Conservation (phyloP, 2,113 vertebrate genomes). For the Pomatorhinus ruficollis region DNA sequence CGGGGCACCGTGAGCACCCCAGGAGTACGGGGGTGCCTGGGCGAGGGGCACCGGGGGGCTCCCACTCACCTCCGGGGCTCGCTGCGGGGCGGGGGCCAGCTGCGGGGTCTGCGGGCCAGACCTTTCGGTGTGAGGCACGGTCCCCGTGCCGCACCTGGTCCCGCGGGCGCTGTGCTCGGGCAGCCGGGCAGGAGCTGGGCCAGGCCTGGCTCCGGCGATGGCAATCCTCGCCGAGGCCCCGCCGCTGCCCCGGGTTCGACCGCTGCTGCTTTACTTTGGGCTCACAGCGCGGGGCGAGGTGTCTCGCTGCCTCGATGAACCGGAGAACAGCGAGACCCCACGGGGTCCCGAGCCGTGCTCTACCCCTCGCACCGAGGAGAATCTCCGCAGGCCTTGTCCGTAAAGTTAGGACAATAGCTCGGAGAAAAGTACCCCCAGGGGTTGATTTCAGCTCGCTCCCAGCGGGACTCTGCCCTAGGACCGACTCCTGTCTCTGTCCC, state of each 20-base stretch:
- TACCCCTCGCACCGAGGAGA: background rate
- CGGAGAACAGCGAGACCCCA: background rate
- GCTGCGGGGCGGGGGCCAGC: background rate
- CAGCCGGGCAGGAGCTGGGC: background rate
- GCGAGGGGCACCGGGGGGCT: background rate
- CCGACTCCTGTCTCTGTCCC: background rate
- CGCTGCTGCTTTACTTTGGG: background rate
- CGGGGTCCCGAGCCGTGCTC: background rate
- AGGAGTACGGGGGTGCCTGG: no score
- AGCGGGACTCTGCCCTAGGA: background rate
- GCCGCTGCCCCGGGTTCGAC: background rate
- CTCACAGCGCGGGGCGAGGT: background rate
- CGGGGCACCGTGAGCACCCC: background rate
- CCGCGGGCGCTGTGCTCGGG: no score
- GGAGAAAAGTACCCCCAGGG: background rate
- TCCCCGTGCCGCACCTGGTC: background rate
- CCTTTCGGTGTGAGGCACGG: background rate
- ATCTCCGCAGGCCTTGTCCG: background rate
- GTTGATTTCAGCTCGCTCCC: background rate
- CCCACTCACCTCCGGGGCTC: background rate
- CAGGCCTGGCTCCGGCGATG: background rate
- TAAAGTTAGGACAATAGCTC: no score
- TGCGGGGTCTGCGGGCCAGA: background rate
- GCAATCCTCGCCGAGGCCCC: background rate
- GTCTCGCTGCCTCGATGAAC: background rate